phyloP scores from a whole-genome alignment of 2,888 invertebrate species.

The Hartigia nigra region DNA sequence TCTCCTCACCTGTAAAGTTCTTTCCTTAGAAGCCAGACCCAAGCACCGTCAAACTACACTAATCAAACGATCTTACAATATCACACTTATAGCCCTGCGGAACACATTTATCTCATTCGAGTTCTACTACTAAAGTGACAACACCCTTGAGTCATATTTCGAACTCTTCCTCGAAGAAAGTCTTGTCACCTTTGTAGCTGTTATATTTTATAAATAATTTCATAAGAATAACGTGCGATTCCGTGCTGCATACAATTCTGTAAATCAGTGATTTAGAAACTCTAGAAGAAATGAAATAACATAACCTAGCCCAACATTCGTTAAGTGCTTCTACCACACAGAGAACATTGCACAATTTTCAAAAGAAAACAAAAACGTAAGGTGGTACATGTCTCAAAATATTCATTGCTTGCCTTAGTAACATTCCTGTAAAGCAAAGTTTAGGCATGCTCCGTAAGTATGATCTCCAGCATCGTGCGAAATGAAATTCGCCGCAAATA shows the following conservation, averaged over 20 bases:
- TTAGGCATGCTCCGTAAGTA: constrained; percentile 29
- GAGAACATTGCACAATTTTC: not conserved
- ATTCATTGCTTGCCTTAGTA: not conserved
- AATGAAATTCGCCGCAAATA: not conserved
- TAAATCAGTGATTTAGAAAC: not conserved
- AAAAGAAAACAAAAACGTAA: not conserved
- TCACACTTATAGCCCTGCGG: not conserved
- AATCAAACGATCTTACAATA: constrained; percentile 8
- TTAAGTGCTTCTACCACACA: not conserved
- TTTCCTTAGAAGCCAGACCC: constrained; percentile 46
- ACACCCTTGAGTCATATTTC: not conserved
- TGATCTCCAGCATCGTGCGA: not conserved
- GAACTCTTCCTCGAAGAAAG: not conserved
- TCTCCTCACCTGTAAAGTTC: constrained; percentile 61
- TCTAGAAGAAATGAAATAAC: not conserved
- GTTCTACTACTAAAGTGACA: not conserved
- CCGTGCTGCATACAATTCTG: not conserved
- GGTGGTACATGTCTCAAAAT: not conserved
- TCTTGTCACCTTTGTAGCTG: not conserved
- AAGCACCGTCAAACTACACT: constrained; percentile 22
- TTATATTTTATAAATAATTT: not conserved
- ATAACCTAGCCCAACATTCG: not conserved
- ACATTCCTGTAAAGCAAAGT: constrained; percentile 6
- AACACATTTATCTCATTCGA: not conserved
- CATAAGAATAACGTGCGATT: not conserved